Base-by-base conservation (phyloP, 1,140 invertebrate species). In the Zaprionus camerounensis region DNA sequence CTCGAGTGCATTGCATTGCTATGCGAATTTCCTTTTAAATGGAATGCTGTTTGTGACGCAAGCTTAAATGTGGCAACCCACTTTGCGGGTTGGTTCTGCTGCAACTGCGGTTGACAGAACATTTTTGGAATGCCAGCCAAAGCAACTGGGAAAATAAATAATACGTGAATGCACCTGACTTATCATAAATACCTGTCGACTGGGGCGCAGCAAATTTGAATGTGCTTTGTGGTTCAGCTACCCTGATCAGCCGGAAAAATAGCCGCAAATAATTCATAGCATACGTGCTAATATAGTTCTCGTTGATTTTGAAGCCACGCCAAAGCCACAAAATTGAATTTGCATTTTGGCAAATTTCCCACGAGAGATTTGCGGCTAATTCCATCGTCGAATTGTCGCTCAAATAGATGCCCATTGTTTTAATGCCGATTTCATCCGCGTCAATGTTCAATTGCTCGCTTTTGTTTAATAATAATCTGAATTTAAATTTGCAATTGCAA, bases 221-320 rank as follows among this genome's bases (percentile, higher is more conserved):
- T 82, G 71, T 57, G 56, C 65, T 80, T 73, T 86, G 82, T n/a
- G 15, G 44, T 76, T 79, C 53, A 44, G 38, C 24, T 1, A 22
- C 44, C 7, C 17, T 5, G 41, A 51, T 58, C 13, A 24, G 36
- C 26, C 13, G 15, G 22, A 53, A 31, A n/a, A 46, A 38, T 36
- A 13, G 34, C 26, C 28, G 68, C 63, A 71, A 77, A 82, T 88
- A 74, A 83, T 80, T 58, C 59, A 74, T 38, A 56, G 20, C 49
- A 36, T 38, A 28, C 15, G 36, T 36, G 63, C 55, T 78, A 80
- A 87, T 84, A 81, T 72, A 56, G 17, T 13, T 17, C 20, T 13
- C 46, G 1, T 51, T 49, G 20, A 81, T 72, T 69, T 58, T 28
- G 22, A 20, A 28, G 22, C 41, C 12, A 66, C 61, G 41, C 63